phyloP scores from a whole-genome alignment of 1,140 invertebrate genomes.

The Drosophila guanche region DNA sequence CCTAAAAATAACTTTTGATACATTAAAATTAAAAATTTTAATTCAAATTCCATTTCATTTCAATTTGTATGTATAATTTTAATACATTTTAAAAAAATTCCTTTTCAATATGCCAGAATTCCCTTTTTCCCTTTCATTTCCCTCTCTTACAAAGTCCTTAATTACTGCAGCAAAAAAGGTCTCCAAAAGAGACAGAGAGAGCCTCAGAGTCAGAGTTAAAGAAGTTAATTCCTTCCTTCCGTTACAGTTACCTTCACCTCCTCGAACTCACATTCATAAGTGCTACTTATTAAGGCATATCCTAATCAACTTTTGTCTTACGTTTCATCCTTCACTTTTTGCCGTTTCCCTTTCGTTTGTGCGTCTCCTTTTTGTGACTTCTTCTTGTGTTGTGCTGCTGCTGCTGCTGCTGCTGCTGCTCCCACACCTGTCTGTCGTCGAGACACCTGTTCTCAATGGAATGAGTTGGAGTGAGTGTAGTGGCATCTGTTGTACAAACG shows the following conservation, averaged over 20 bases:
- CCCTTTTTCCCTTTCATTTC: not conserved
- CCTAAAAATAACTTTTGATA: no score
- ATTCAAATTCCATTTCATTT: no score
- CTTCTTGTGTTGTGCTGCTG: slow-evolving; percentile 2
- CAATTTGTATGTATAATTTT: no score
- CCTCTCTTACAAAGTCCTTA: no score
- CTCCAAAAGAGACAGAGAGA: no score
- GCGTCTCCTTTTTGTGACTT: slow-evolving; percentile 12
- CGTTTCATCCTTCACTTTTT: slow-evolving; percentile 32
- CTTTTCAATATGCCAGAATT: no score
- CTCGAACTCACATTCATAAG: slow-evolving; percentile 1
- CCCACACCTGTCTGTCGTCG: slow-evolving; percentile 48
- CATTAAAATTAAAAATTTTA: no score
- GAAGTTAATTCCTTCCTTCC: no score
- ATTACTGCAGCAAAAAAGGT: no score
- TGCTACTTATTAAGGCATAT: slow-evolving; percentile 17
- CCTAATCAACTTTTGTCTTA: slow-evolving; percentile 36
- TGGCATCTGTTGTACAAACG: slow-evolving; percentile 48
- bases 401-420: slow-evolving; percentile 13
- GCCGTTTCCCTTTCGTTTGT: slow-evolving; percentile 21
- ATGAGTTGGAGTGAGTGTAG: slow-evolving; percentile 2
- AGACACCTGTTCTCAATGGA: slow-evolving; percentile 57
- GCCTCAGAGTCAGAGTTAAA: no score
- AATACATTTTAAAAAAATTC: no score
- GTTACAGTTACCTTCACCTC: not conserved